Conservation (phyloP, 2,113 vertebrate genomes). For the Cynopterus brachyotis region DNA sequence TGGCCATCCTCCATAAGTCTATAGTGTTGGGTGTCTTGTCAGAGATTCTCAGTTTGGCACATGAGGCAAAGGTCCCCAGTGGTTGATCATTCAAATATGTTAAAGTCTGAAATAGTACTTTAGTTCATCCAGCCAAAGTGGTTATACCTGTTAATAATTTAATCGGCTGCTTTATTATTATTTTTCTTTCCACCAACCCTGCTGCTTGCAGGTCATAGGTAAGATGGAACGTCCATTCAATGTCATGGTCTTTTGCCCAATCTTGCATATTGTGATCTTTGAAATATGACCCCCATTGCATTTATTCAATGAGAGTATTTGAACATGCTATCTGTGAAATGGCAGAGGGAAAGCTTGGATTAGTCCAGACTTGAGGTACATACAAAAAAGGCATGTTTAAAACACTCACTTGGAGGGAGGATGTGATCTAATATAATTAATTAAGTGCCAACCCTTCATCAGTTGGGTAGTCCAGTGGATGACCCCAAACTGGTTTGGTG, state of each 20-base stretch:
- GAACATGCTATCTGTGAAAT: neutral
- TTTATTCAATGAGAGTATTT: neutral
- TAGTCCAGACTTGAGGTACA: neutral
- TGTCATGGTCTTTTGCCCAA: neutral
- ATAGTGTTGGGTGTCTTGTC: neutral
- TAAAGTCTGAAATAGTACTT: neutral
- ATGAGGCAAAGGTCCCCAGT: neutral
- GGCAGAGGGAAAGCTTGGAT: neutral
- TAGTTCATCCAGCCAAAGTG: neutral
- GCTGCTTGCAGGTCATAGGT: neutral
- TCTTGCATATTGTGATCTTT: neutral
- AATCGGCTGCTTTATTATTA: neutral
- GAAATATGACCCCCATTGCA: neutral
- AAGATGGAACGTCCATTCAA: neutral
- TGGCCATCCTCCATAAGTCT: neutral
- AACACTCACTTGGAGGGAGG: neutral
- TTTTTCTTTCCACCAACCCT: neutral
- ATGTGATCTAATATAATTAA: neutral
- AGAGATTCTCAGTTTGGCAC: neutral
- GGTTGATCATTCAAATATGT: neutral
- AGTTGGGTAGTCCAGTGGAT: neutral
- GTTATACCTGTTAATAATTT: neutral
- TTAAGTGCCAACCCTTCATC: neutral
- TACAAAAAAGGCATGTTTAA: neutral
- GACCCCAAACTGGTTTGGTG: too few species aligned